phyloP scores from a whole-genome alignment of 2,888 invertebrate genomes.

The Dioctria linearis region DNA sequence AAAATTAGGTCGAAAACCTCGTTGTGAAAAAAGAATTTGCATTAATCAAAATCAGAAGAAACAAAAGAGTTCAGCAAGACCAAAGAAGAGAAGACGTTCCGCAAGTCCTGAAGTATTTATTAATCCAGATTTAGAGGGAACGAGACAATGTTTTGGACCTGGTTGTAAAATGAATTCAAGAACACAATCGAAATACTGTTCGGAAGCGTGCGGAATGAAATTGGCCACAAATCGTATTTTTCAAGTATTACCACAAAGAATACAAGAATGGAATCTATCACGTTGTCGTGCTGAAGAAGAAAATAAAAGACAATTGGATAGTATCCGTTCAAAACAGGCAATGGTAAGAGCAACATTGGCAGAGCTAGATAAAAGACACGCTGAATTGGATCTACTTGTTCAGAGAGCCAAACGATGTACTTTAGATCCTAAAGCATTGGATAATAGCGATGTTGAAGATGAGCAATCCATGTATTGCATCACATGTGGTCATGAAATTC shows the following conservation, averaged over 20 bases:
- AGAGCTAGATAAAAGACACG: slow-evolving; percentile 84
- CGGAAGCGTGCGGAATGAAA: slow-evolving; percentile 90
- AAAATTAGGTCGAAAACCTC: slow-evolving; percentile 69
- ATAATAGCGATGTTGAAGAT: slow-evolving; percentile 76
- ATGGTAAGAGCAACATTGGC: slow-evolving; percentile 84
- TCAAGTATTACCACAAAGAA: slow-evolving; percentile 88
- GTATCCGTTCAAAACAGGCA: slow-evolving; percentile 84
- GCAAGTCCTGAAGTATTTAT: slow-evolving; percentile 67
- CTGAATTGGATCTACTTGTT: slow-evolving; percentile 84
- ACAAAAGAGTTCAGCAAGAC: slow-evolving; percentile 64
- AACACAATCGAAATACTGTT: slow-evolving; percentile 92
- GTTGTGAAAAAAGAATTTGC: slow-evolving; percentile 73
- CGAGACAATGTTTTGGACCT: slow-evolving; percentile 93
- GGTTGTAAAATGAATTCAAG: slow-evolving; percentile 86
- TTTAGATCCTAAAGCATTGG: slow-evolving; percentile 76
- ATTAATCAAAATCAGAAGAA: slow-evolving; percentile 65
- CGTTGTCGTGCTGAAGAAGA: slow-evolving; percentile 90
- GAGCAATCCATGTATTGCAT: slow-evolving; percentile 92
- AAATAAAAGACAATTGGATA: slow-evolving; percentile 79
- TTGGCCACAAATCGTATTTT: slow-evolving; percentile 89
- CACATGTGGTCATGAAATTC: slow-evolving; percentile 96
- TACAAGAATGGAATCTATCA: slow-evolving; percentile 94
- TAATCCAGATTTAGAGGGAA: slow-evolving; percentile 74
- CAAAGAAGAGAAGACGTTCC: slow-evolving; percentile 63
- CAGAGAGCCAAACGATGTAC: slow-evolving; percentile 83